These are phyloP conservation scores for Euleptes europaea DNA, from an alignment of 2,113 vertebrate genomes.

Conservation along the genomic window DNA sequence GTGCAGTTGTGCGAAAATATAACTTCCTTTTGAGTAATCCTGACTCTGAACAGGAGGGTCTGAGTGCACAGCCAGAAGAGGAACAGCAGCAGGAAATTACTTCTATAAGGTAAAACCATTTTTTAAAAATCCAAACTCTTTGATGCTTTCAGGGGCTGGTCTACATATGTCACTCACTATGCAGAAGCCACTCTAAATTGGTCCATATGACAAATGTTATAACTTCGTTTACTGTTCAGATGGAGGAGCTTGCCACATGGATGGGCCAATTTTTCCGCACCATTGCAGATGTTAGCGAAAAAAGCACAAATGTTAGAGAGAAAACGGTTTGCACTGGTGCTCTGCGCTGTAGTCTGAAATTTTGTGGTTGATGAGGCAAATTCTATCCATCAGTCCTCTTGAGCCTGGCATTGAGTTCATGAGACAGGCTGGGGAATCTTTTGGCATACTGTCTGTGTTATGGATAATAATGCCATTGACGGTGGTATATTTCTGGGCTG, in stretches of 20 bases:
- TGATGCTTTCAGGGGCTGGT: background rate
- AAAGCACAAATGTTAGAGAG: background rate
- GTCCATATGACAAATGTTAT: background rate
- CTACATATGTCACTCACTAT: background rate
- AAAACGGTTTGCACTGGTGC: background rate
- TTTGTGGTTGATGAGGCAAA: background rate
- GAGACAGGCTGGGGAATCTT: too few species aligned
- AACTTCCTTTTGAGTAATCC: conserved; percentile 78
- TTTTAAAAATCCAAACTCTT: background rate
- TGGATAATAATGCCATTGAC: too few species aligned
- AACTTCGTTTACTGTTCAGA: background rate
- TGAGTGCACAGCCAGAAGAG: conserved; percentile 58
- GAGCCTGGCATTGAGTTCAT: too few species aligned
- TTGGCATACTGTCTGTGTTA: too few species aligned
- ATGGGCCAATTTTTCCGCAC: background rate
- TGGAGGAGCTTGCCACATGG: background rate
- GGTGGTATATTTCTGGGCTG: too few species aligned
- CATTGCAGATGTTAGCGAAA: background rate
- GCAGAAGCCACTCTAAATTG: background rate
- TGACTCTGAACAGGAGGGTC: conserved; percentile 18
- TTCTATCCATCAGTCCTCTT: too few species aligned
- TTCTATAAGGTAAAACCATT: conserved; percentile 72
- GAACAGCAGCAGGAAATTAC: conserved; percentile 28
- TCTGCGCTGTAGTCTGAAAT: background rate
- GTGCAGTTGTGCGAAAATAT: conserved; percentile 78